phyloP scores from a whole-genome alignment of 2,888 invertebrate species.

The Synergus gifuensis region DNA sequence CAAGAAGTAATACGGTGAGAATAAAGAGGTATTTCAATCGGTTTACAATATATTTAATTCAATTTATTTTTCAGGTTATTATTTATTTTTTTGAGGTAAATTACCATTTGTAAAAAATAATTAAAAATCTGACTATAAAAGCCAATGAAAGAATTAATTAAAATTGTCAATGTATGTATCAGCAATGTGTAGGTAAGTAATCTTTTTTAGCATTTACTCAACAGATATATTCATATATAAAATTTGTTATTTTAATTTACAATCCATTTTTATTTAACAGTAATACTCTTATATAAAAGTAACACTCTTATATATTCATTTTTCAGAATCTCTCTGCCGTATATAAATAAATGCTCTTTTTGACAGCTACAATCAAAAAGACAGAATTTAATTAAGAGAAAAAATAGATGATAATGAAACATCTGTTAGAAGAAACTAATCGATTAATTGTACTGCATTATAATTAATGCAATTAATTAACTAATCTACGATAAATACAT shows the following conservation, averaged over 20 bases:
- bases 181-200: no score
- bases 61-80: neutral
- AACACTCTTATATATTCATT: neutral
- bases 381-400: neutral
- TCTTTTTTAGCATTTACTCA: no score
- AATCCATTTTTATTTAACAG: no score
- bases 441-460: neutral
- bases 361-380: neutral
- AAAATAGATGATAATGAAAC: neutral
- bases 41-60: neutral
- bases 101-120: no score
- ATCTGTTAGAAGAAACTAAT: neutral
- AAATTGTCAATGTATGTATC: no score
- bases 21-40: neutral
- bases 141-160: no score
- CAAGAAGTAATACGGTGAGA: constrained; percentile 12
- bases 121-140: no score
- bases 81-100: neutral
- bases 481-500: neutral
- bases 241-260: no score
- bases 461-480: no score
- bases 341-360: neutral
- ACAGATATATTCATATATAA: no score
- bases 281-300: no score
- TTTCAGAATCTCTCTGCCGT: neutral